phyloP scores from a whole-genome alignment of 2,888 invertebrate species.

The Coecobrya sp. region DNA sequence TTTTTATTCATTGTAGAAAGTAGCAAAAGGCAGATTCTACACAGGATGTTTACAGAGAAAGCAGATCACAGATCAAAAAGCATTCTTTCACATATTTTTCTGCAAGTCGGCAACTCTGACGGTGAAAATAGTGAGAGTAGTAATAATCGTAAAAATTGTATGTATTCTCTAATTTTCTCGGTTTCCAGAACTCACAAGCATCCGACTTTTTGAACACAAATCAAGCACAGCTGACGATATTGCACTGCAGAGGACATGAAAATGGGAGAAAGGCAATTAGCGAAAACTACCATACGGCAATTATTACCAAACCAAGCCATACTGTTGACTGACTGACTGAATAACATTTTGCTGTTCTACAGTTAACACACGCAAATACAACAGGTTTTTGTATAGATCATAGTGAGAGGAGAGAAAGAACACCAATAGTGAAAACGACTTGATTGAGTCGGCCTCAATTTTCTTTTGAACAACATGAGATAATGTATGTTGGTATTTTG shows the following conservation, averaged over 20 bases:
- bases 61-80: not conserved
- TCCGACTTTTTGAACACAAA: slow-evolving; percentile 38
- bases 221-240: slow-evolving; percentile 48
- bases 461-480: slow-evolving; percentile 16
- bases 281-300: slow-evolving; percentile 58
- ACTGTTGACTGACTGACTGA: slow-evolving; percentile 2
- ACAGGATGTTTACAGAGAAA: not conserved
- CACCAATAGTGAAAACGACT: slow-evolving; percentile 21
- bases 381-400: slow-evolving; percentile 42
- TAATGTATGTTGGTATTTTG: slow-evolving; percentile 5
- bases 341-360: not conserved
- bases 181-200: not conserved
- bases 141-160: slow-evolving; percentile 18
- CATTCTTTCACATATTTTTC: not conserved
- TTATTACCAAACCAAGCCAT: slow-evolving; percentile 51
- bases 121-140: not conserved
- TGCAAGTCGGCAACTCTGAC: not conserved
- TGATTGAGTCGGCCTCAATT: slow-evolving; percentile 50
- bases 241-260: slow-evolving; percentile 39
- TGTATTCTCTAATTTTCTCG: slow-evolving; percentile 13
- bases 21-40: not conserved
- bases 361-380: slow-evolving; percentile 36
- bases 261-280: slow-evolving; percentile 61
- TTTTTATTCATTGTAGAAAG: not conserved
- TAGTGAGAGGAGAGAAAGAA: not conserved